Percentiles rank a stretch among this genome's conserved stretches.
phyloP scores from a whole-genome alignment of 2,113 vertebrate genomes.

The Malurus elegans region DNA sequence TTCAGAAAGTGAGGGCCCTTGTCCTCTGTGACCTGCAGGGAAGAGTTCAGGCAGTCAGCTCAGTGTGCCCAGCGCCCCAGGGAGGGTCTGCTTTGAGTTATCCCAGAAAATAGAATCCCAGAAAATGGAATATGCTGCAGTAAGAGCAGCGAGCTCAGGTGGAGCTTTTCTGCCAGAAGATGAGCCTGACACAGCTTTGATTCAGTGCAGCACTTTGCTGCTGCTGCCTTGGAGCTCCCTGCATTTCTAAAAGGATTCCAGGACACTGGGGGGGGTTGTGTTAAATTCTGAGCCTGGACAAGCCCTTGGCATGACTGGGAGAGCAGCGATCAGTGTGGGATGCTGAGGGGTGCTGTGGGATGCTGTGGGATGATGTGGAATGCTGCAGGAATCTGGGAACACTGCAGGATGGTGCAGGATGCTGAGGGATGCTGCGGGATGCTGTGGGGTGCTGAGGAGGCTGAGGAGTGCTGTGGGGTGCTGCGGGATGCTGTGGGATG shows the following conservation, averaged over 20 bases:
- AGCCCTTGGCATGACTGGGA: neutral
- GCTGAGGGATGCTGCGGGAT: rapidly evolving
- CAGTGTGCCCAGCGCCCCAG: neutral
- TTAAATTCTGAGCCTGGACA: neutral
- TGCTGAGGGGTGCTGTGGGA: neutral
- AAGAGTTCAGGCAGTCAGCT: neutral
- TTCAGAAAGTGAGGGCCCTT: neutral
- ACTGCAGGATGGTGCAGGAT: no score
- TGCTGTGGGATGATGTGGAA: rapidly evolving
- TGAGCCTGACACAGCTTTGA: neutral
- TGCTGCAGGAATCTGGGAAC: no score
- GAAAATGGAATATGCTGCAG: neutral
- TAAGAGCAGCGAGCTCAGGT: rapidly evolving
- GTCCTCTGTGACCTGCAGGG: constrained; percentile 3
- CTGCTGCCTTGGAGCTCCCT: neutral
- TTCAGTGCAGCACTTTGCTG: neutral
- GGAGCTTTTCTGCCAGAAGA: neutral
- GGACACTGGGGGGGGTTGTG: neutral
- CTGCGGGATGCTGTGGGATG: neutral
- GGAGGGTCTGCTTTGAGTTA: neutral
- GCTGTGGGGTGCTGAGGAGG: neutral
- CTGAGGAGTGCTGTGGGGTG: neutral
- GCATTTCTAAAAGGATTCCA: neutral
- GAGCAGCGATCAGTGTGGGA: neutral
- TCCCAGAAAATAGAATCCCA: neutral